Conservation (phyloP, 2,888 invertebrate species). For the Chirona hameri region DNA sequence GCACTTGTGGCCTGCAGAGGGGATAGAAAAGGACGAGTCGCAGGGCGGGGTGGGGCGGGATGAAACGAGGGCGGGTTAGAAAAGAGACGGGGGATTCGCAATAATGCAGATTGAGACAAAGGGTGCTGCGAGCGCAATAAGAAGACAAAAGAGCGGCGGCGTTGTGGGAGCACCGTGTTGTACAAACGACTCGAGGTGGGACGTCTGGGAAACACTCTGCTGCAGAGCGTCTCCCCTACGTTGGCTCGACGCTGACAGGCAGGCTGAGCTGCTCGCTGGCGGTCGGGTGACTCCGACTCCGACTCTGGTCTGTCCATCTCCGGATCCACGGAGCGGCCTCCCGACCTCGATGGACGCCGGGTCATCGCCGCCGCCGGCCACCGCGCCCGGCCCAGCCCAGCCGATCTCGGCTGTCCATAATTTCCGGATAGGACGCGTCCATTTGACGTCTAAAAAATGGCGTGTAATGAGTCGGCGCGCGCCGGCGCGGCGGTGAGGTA, state of each 20-base stretch:
- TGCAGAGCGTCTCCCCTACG: not conserved
- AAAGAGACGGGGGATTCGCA: too few species aligned
- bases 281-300: too few species aligned
- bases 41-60: too few species aligned
- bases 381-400: not conserved
- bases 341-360: not conserved
- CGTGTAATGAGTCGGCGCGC: not conserved
- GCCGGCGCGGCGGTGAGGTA: not conserved
- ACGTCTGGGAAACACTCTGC: too few species aligned
- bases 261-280: not conserved
- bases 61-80: too few species aligned
- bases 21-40: not conserved
- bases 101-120: too few species aligned
- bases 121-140: too few species aligned
- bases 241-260: not conserved
- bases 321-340: not conserved
- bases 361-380: not conserved
- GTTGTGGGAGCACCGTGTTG: too few species aligned
- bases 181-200: too few species aligned
- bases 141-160: too few species aligned
- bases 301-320: too few species aligned
- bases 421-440: not conserved
- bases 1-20: not conserved
- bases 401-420: not conserved
- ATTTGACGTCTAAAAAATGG: constrained; percentile 1